Evolutionary conservation across 30 jellyfish, hydroid and myxozoan species (phyloP).

Genomic region (Aurelia sp.): DNA sequence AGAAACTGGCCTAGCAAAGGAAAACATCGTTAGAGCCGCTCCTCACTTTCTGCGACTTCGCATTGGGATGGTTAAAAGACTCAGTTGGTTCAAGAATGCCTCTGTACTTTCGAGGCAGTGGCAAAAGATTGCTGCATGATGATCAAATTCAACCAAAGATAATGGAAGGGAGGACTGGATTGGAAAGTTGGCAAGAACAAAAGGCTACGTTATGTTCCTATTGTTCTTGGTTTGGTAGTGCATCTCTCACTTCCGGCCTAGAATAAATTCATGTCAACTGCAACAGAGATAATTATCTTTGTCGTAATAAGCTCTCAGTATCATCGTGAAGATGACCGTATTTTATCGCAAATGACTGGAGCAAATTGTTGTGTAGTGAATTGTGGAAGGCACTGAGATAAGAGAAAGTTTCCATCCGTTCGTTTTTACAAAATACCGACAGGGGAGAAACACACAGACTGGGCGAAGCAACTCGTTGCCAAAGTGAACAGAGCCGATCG

Average conservation of each 20-base stretch:
- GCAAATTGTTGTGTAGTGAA: slow-evolving; percentile 9
- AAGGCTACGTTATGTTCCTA: slow-evolving; percentile 32
- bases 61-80: no score
- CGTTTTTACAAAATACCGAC: background rate
- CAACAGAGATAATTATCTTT: no score
- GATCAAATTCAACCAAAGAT: no score
- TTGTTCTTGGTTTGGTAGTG: slow-evolving; percentile 28
- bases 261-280: background rate
- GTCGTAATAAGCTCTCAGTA: no score
- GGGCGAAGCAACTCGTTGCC: background rate
- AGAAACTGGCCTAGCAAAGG: no score
- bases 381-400: background rate
- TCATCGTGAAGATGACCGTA: no score
- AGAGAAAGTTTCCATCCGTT: background rate
- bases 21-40: no score
- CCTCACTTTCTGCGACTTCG: no score
- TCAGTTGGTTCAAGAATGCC: no score
- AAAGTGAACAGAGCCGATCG: background rate
- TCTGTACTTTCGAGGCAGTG: no score
- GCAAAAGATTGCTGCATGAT: no score
- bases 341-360: no score
- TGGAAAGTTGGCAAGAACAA: slow-evolving; percentile 29
- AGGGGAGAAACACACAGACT: background rate
- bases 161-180: slow-evolving; percentile 2
- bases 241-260: slow-evolving; percentile 28